These are phyloP conservation scores for Eciton burchellii DNA, from an alignment of 1,140 invertebrate genomes.

Conservation along the genomic window DNA sequence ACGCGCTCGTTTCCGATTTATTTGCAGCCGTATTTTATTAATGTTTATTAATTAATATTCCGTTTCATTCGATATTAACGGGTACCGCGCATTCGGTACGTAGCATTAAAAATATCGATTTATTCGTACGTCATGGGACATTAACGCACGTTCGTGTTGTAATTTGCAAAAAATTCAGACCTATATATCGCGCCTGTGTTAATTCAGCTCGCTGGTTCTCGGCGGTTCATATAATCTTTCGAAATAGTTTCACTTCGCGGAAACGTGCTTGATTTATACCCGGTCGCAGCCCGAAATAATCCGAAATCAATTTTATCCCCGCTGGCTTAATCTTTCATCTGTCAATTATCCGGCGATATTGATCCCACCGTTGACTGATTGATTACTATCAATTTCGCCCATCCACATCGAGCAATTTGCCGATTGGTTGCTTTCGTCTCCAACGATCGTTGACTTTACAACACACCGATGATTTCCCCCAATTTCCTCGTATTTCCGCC, in stretches of 20 bases:
- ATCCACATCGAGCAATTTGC: background rate
- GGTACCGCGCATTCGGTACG: no score
- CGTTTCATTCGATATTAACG: no score
- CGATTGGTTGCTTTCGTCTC: slow-evolving; percentile 30
- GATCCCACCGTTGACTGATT: slow-evolving; percentile 32
- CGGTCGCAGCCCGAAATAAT: slow-evolving; percentile 27
- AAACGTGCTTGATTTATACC: background rate
- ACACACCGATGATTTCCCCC: slow-evolving; percentile 10
- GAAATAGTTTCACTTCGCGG: background rate
- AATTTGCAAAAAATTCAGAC: background rate
- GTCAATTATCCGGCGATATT: slow-evolving; percentile 32
- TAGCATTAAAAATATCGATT: no score
- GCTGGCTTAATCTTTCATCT: slow-evolving; percentile 31
- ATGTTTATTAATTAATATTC: no score
- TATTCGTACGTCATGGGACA: no score
- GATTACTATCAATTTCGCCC: slow-evolving; percentile 46
- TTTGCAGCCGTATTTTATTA: no score
- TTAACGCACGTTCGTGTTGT: background rate
- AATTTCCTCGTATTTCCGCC: slow-evolving; percentile 42
- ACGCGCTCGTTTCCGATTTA: background rate
- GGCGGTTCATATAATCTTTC: background rate
- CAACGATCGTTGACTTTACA: slow-evolving; percentile 1
- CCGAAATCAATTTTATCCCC: slow-evolving; percentile 23
- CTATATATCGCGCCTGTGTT: background rate
- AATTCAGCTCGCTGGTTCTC: background rate